Conservation (phyloP, 2,888 invertebrate genomes). For the Tineola bisselliella region DNA sequence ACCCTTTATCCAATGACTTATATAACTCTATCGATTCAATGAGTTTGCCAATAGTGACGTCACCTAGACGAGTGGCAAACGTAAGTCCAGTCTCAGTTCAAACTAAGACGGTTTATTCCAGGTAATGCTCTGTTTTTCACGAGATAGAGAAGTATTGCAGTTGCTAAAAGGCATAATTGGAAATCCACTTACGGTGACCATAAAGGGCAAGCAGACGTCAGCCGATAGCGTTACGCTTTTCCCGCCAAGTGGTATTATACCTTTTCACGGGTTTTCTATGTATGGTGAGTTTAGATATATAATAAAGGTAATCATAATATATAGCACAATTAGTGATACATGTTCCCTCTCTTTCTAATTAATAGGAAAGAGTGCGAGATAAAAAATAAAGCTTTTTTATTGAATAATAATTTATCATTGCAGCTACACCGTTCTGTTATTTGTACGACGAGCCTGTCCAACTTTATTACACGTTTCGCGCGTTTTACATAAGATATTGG, state of each 20-base stretch:
- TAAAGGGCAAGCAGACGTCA: constrained; percentile 75
- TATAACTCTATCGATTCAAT: no score
- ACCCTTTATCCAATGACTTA: no score
- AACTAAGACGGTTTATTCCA: constrained; percentile 25
- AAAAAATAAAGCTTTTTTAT: background rate
- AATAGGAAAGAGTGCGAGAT: no score
- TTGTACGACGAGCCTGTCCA: constrained; percentile 88
- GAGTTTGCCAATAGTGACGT: no score
- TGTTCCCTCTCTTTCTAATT: no score
- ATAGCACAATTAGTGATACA: no score
- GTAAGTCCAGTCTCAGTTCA: no score
- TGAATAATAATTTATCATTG: background rate
- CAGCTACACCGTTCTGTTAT: constrained; percentile 95
- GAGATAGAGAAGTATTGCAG: constrained; percentile 83
- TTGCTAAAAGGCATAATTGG: constrained; percentile 70
- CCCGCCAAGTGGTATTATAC: constrained; percentile 94
- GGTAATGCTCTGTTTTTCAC: constrained; percentile 90
- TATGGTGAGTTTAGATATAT: constrained; percentile 72
- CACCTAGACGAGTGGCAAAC: no score
- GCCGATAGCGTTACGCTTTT: constrained; percentile 79
- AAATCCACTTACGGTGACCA: constrained; percentile 76
- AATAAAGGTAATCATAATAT: no score
- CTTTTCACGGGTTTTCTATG: constrained; percentile 98
- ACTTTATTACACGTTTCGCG: constrained; percentile 89
- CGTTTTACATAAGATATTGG: constrained; percentile 92